A percentile compares a stretch with the other conserved stretches of the same genome.
Conservation (phyloP, 2,888 invertebrate genomes). For the Eupithecia insigniata region DNA sequence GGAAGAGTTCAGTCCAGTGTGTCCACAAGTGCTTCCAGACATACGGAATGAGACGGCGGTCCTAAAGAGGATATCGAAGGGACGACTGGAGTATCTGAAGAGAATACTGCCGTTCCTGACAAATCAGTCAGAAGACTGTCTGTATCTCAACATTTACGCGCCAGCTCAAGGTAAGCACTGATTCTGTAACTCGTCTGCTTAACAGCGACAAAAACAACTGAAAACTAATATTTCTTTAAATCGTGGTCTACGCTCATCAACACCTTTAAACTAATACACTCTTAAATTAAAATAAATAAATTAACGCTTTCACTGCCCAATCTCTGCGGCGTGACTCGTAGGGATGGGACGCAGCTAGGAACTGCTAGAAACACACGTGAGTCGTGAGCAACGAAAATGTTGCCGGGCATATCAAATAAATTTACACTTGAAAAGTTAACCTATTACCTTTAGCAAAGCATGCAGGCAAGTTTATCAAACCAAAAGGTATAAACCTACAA, state of each 20-base stretch:
- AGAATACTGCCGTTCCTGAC: slow-evolving; percentile 93
- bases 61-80: slow-evolving; percentile 93
- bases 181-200: slow-evolving; percentile 19
- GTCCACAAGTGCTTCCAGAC: slow-evolving; percentile 95
- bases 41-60: slow-evolving; percentile 93
- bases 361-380: neutral
- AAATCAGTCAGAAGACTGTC: slow-evolving; percentile 98
- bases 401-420: neutral
- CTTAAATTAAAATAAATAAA: too few relatives aligned
- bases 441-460: neutral
- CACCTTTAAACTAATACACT: neutral
- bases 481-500: neutral
- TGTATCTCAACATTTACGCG: slow-evolving; percentile 98
- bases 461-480: slow-evolving; percentile 6
- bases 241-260: neutral
- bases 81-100: slow-evolving; percentile 93
- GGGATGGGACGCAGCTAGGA: neutral
- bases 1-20: slow-evolving; percentile 94
- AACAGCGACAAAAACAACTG: neutral
- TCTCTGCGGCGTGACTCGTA: neutral
- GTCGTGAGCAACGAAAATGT: neutral
- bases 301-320: neutral
- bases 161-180: slow-evolving; percentile 93
- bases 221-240: neutral
- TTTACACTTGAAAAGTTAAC: neutral